These are phyloP conservation scores for Hiodon tergisus DNA, from an alignment of 2,113 vertebrate species.

Conservation along the genomic window DNA sequence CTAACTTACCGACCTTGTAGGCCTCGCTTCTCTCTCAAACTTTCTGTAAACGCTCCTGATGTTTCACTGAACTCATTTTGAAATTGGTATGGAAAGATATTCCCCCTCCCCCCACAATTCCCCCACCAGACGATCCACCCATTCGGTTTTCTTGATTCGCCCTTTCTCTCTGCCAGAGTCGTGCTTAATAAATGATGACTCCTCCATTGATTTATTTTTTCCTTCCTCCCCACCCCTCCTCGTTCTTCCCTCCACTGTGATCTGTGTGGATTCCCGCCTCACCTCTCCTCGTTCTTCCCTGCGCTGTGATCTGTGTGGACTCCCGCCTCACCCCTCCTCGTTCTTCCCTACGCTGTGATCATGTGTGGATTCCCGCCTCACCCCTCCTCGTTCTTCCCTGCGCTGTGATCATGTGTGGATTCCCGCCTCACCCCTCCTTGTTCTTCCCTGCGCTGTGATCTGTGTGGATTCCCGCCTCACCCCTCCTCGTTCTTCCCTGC, in stretches of 20 bases:
- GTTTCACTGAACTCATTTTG: conserved; percentile 40
- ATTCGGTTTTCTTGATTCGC: conserved; percentile 58
- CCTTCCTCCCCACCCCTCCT: neutral
- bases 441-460: too few relatives aligned
- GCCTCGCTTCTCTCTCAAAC: neutral
- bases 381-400: too few relatives aligned
- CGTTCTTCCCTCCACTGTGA: neutral
- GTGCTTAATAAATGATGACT: conserved; percentile 66
- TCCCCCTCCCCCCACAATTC: conserved; percentile 36
- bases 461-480: too few relatives aligned
- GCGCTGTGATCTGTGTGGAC: neutral
- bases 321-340: conserved; percentile 23
- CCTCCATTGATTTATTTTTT: conserved; percentile 53
- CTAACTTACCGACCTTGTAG: too few relatives aligned
- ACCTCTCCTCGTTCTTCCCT: conserved; percentile 20
- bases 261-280: neutral
- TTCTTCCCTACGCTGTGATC: neutral
- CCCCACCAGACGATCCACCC: conserved; percentile 20
- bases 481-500: conserved; percentile 92
- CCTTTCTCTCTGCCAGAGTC: conserved; percentile 51
- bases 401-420: too few relatives aligned
- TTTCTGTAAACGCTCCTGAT: neutral
- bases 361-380: too few relatives aligned
- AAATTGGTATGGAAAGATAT: conserved; percentile 45
- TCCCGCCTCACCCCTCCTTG: too few relatives aligned